Conservation (phyloP, 2,113 vertebrate species). For the Osmerus eperlanus region DNA sequence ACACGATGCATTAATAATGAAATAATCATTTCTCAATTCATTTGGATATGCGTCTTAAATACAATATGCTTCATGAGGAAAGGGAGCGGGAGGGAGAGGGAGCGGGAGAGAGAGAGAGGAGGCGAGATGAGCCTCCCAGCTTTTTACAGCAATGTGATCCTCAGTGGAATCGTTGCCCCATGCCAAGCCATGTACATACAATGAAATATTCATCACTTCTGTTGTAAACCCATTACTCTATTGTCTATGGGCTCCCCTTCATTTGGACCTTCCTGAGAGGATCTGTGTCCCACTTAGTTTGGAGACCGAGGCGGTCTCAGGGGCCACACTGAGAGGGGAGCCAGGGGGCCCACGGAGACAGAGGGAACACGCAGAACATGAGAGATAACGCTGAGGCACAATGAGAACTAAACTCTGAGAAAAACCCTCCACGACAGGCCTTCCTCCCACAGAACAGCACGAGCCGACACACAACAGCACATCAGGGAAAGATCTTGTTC, state of each 20-base stretch:
- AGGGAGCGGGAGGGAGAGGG: slow-evolving; percentile 4
- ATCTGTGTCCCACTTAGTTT: slow-evolving; percentile 51
- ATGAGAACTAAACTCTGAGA: slow-evolving; percentile 44
- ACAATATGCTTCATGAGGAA: neutral
- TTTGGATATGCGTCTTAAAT: neutral
- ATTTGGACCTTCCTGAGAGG: slow-evolving; percentile 24
- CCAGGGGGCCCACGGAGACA: slow-evolving; percentile 26
- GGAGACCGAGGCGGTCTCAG: slow-evolving; percentile 40
- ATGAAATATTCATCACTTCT: slow-evolving; percentile 44
- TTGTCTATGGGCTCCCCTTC: slow-evolving; percentile 35
- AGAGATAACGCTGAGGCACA: slow-evolving; percentile 55
- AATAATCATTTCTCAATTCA: slow-evolving; percentile 11
- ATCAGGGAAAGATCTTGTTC: slow-evolving; percentile 36
- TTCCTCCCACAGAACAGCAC: slow-evolving; percentile 32
- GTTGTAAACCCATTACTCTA: slow-evolving; percentile 40
- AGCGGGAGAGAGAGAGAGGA: neutral
- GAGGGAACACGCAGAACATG: slow-evolving; percentile 34
- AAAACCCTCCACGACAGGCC: slow-evolving; percentile 33
- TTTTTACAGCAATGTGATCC: slow-evolving; percentile 7
- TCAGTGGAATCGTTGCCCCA: slow-evolving; percentile 6
- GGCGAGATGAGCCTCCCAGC: slow-evolving; percentile 2
- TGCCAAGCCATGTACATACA: slow-evolving; percentile 9
- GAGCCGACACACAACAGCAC: neutral
- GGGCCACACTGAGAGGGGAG: slow-evolving; percentile 47
- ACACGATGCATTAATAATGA: slow-evolving; percentile 9